Evolutionary conservation across 1,140 invertebrate species (phyloP).

Genomic region (Brachionus manjavacas): DNA sequence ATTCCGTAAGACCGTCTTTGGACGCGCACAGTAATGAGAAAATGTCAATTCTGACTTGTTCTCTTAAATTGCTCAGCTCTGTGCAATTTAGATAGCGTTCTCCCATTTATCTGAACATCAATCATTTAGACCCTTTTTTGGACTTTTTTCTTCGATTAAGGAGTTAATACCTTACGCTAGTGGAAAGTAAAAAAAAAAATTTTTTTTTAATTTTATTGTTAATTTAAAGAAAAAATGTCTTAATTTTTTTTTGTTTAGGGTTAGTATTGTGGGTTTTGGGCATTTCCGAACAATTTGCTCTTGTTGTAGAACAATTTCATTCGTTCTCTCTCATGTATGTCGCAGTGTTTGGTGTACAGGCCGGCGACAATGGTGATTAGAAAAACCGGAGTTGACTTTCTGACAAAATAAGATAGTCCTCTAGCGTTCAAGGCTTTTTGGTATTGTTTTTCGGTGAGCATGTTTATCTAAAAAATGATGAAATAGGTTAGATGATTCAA

Average conservation of each 20-base stretch:
- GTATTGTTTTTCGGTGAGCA: constrained; percentile 27
- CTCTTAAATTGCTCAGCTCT: constrained; percentile 15
- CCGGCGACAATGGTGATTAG: not conserved
- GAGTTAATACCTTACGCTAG: not conserved
- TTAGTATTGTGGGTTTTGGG: constrained; percentile 34
- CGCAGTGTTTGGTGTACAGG: constrained; percentile 19
- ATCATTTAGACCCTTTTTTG: not conserved
- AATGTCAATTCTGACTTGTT: constrained; percentile 19
- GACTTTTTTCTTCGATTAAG: not conserved
- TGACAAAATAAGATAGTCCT: not conserved
- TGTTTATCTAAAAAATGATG: constrained; percentile 34
- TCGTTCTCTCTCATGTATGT: constrained; percentile 20
- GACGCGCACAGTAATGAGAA: not conserved
- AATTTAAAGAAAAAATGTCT: not conserved
- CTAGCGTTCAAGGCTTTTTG: not conserved
- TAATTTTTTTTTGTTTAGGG: not conserved
- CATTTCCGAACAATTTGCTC: constrained; percentile 26
- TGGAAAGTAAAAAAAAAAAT: not conserved
- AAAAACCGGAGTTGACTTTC: not conserved
- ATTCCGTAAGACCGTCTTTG: constrained; percentile 29
- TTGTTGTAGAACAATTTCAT: constrained; percentile 21
- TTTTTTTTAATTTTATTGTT: not conserved
- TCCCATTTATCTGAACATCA: not conserved
- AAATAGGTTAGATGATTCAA: not conserved
- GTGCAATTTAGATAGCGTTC: not conserved